Base-by-base conservation (phyloP, 2,797 vertebrate genomes). In the Acrocephalus scirpaceus region DNA sequence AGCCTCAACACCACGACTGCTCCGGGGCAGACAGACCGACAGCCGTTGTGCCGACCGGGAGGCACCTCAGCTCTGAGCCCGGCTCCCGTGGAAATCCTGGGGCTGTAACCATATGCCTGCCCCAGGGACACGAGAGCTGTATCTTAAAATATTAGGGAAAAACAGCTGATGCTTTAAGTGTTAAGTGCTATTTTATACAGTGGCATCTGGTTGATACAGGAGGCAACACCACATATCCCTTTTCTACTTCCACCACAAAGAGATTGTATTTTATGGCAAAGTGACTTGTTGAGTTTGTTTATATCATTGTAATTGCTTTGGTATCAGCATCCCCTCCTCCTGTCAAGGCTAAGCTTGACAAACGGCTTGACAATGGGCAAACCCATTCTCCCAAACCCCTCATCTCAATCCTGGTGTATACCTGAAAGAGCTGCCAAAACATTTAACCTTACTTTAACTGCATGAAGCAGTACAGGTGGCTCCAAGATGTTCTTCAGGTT, bases 371-470 rank as follows among this genome's bases (percentile, higher is more conserved):
- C 36, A 85, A 26, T 16, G 22, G 23, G 36, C 21, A 94, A 86
- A 92, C 2, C 11, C 16, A 4, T 15, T 47, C 32, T 50, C 36
- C 26, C 23, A 60, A 61, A 30, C 6, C 7, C 16, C 8, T 88
- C 5, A 1, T 23, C 58, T 84, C 76, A 62, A 54, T 23, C 19
- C 13, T 51, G 7, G 0, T 29, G 56, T 67, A 21, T 25, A 71
- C 29, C 22, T 53, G 22, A 65, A 89, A 87, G 60, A 83, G 75
- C 50, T 90, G 50, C 58, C 79, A 90, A 91, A 96, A 73, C 23
- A 36, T 27, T 69, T 70, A 85, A 72, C 34, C 96, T 97, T 97
- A 97, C 96, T 97, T 95, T 73, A 78, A 96, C 97, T 97, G 97
- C 97, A 96, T 97, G 96, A 95, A 97, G 97, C 97, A 97, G 96